phyloP scores from a whole-genome alignment of 2,797 vertebrate species.

The Mycteria americana region DNA sequence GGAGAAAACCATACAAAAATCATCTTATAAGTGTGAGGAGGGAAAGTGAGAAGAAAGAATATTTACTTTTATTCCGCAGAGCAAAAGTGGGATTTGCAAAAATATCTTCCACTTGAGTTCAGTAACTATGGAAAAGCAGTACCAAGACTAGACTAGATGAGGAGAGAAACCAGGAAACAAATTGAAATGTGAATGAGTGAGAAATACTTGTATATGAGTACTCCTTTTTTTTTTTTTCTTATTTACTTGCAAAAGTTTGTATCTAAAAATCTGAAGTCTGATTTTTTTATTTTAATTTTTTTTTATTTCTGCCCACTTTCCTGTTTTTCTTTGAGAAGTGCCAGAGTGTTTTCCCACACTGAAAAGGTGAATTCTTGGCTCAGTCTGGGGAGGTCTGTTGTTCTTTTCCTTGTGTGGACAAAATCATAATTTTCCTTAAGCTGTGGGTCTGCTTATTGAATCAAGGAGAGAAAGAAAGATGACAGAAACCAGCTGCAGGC shows the following conservation, averaged over 20 bases:
- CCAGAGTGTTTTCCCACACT: background rate
- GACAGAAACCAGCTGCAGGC: slow-evolving; percentile 28
- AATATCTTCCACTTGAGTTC: background rate
- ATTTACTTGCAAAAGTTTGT: background rate
- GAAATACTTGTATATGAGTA: background rate
- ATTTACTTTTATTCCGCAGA: background rate
- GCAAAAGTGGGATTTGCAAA: background rate
- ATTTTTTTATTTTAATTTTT: background rate
- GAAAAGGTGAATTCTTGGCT: background rate
- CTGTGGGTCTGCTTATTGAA: background rate
- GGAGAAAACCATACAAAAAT: background rate
- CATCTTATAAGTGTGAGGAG: background rate
- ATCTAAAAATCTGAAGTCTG: background rate
- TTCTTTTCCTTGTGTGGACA: background rate
- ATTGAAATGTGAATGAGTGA: background rate
- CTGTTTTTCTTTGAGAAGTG: background rate
- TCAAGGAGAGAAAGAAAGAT: slow-evolving; percentile 7
- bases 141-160: background rate
- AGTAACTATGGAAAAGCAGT: background rate
- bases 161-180: background rate
- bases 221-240: background rate
- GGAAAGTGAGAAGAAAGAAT: background rate
- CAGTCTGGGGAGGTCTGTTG: background rate
- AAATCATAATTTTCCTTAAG: background rate
- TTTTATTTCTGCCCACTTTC: background rate